Conservation (phyloP, 2,888 invertebrate genomes). For the Drosophila meridiana region DNA sequence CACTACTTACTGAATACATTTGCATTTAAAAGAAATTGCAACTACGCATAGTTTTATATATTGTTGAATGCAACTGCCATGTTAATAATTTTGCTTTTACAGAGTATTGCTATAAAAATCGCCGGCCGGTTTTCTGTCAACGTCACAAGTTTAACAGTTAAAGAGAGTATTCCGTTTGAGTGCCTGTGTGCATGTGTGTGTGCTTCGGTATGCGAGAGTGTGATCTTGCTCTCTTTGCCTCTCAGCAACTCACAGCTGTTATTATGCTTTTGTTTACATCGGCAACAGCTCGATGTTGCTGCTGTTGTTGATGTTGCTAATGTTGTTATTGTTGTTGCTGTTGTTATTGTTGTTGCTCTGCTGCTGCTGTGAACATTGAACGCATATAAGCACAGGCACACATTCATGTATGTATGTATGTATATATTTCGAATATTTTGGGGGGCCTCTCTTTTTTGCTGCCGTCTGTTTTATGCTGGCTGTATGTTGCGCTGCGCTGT, state of each 20-base stretch:
- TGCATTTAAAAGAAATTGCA: neutral
- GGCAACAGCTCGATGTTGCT: slow-evolving; percentile 48
- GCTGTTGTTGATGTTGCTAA: slow-evolving; percentile 36
- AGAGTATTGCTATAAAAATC: slow-evolving; percentile 51
- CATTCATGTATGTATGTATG: neutral
- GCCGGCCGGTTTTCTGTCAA: slow-evolving; percentile 77
- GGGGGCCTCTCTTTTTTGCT: slow-evolving; percentile 40
- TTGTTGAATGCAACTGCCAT: neutral
- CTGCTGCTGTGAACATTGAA: slow-evolving; percentile 39
- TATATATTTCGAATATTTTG: slow-evolving; percentile 35
- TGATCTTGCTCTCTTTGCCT: slow-evolving; percentile 41
- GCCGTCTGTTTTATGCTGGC: slow-evolving; percentile 57
- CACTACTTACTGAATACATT: neutral
- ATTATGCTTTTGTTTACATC: slow-evolving; percentile 74
- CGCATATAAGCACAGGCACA: neutral
- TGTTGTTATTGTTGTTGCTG: slow-evolving; percentile 36
- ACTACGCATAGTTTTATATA: neutral
- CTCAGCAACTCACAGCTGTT: slow-evolving; percentile 60
- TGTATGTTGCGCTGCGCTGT: slow-evolving; percentile 22
- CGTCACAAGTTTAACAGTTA: slow-evolving; percentile 76
- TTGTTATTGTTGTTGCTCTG: slow-evolving; percentile 32
- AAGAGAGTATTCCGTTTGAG: slow-evolving; percentile 50
- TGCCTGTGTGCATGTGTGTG: slow-evolving; percentile 6
- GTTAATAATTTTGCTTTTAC: neutral
- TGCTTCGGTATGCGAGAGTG: slow-evolving; percentile 16